Percentiles rank a stretch among this genome's conserved stretches.
Conservation (phyloP, 2,797 vertebrate species). For the Pseudochaenichthys georgianus region DNA sequence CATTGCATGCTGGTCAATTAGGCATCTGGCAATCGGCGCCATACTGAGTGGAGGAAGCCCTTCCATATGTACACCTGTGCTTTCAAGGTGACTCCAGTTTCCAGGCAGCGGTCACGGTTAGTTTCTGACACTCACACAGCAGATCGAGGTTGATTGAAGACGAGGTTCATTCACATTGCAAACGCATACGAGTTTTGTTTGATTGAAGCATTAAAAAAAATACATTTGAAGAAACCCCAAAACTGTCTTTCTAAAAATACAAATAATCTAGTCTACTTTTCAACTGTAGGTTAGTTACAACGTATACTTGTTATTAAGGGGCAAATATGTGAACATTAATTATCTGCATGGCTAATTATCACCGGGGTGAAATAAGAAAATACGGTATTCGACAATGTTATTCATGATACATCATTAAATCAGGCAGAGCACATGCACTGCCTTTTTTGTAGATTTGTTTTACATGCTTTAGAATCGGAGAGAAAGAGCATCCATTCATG, state of each 20-base stretch:
- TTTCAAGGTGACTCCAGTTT: constrained; percentile 18
- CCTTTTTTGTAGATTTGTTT: constrained; percentile 7
- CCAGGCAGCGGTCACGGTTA: background rate
- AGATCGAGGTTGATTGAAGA: constrained; percentile 4
- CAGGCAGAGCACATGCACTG: constrained; percentile 71
- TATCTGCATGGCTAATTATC: background rate
- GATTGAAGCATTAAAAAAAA: too few relatives aligned
- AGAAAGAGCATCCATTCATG: constrained; percentile 47
- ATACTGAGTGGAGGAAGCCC: constrained; percentile 14
- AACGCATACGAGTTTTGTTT: constrained; percentile 1
- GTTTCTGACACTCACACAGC: constrained; percentile 7
- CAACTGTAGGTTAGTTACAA: too few relatives aligned
- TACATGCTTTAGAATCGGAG: constrained; percentile 66
- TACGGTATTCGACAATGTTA: background rate
- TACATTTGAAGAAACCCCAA: too few relatives aligned
- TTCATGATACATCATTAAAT: constrained; percentile 38
- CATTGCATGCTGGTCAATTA: constrained; percentile 67
- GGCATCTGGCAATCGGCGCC: constrained; percentile 54
- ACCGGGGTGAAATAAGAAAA: background rate
- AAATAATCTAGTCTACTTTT: too few relatives aligned
- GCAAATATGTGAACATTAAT: background rate
- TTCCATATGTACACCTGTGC: constrained; percentile 41
- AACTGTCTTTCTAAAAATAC: too few relatives aligned
- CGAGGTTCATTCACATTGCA: constrained; percentile 10
- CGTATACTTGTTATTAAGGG: too few relatives aligned